Evolutionary conservation across 1,140 invertebrate species (phyloP), one percentile per base, ranked within the genome.

Genomic region (Lysiphlebus fabarum): DNA sequence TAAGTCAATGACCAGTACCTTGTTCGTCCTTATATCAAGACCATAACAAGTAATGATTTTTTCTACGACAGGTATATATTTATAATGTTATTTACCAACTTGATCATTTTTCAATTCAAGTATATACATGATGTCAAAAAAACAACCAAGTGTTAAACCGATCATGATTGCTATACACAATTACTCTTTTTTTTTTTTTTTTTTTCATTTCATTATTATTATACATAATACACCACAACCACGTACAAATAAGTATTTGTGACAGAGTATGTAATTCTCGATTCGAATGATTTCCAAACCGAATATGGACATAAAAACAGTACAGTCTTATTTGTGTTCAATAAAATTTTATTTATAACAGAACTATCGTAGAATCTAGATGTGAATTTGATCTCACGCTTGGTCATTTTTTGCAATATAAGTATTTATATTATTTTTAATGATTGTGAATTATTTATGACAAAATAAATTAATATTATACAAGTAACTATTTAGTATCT

Each of bases 281-380:
- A 56, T 56, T 56, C 54, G 43, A 45, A 2, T 42, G 54, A 56
- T 48, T 60, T 60, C 33, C 36, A 53, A 50, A 14, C 58, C 58
- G 44, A 60, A 60, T 60, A 60, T 60, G 58, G 58, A 45, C 17
- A 54, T 60, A 54, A 51, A 51, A 51, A 37, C 53, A 49, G 7
- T 44, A 49, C 37, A 60, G 48, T 60, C 57, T 17, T 33, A 51
- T 37, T 17, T 12, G 12, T 5, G 34, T 49, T 14, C 26, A 36
- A 10, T 36, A 49, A 33, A 10, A 33, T 34, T 49, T 33, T 49
- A 36, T 34, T 36, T 11, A 8, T 40, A 26, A 26, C 17, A 26
- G 17, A 26, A 1, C 17, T 26, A 26, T 26, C 17, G 17, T 26
- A 26, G 17, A 26, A 26, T 26, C 17, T 26, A 26, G 17, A 26